Percentiles rank a stretch among this genome's conserved stretches.
Evolutionary conservation across 2,113 vertebrate genomes (phyloP).

Genomic region (Neotoma lepida): DNA sequence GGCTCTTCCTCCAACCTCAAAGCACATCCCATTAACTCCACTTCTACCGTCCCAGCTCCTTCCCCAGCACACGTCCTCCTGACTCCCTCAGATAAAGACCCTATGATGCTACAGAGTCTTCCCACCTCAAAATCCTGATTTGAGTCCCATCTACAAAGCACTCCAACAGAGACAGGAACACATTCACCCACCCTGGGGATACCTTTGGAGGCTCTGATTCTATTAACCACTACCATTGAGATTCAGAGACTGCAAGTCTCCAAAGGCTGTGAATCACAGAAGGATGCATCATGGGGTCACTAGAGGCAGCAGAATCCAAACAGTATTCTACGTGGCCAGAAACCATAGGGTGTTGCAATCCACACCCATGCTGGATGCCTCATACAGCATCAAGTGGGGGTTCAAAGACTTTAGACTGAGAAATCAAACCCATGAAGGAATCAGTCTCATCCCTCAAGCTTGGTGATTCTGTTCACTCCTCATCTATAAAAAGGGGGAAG

Average conservation of each 20-base stretch:
- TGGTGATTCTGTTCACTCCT: neutral
- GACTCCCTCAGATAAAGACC: neutral
- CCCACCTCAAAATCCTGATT: neutral
- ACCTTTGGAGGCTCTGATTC: neutral
- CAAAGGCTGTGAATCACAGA: neutral
- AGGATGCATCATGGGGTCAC: neutral
- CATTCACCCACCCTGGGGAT: neutral
- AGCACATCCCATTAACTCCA: neutral
- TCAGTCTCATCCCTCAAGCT: neutral
- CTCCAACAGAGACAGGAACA: neutral
- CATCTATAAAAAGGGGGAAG: neutral
- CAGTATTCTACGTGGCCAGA: neutral
- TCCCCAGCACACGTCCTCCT: neutral
- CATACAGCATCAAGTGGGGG: fast-evolving
- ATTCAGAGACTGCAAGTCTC: neutral
- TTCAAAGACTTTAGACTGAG: neutral
- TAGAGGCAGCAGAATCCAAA: no score
- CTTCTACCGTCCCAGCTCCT: fast-evolving
- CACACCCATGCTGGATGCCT: fast-evolving
- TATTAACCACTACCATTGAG: neutral
- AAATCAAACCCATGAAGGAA: neutral
- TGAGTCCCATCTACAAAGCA: no score
- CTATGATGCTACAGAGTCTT: neutral
- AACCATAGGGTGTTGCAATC: neutral
- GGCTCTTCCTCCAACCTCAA: neutral